Evolutionary conservation across 2,797 vertebrate species (phyloP), one percentile per base, ranked within the genome.

Genomic region (Arnoldichthys spilopterus): DNA sequence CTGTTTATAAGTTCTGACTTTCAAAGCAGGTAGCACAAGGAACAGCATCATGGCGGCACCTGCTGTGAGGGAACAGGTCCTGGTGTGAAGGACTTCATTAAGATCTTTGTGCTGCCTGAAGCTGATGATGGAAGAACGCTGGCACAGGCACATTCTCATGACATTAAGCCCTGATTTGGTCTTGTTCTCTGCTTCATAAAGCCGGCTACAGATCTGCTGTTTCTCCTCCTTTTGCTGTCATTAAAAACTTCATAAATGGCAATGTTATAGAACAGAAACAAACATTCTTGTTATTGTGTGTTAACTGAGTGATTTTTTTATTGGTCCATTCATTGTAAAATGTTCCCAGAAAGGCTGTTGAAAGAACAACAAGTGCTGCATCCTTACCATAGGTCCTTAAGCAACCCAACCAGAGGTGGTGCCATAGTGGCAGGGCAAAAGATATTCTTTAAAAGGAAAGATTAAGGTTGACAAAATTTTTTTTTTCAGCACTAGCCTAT

Each of bases 1-100:
- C 77, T 90, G 88, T 89, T 85, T 86, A 92, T 91, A 82, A 90
- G 84, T 80, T 88, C 59, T 22, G 81, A 87, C 85, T 90, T 78
- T 81, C 26, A 40, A 76, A 76, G 67, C 68, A 47, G 85, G 82
- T 86, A 85, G 81, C 40, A 74, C 15, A 37, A 45, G 72, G 73
- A 66, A 66, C 20, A 73, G 37, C 9, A 77, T 81, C 20, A 83
- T 82, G 77, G 85, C 83, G 85, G 81, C 86, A 85, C 81, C 82
- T 86, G 85, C 74, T 61, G 58, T 62, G 77, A 16, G 43, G 28
- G 58, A 72, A 81, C 69, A 84, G 79, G 78, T 72, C 0, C 70
- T n/a, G 59, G 82, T 13, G 12, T 82, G 81, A 20, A 13, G 58
- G 77, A 28, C 45, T 59, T 77, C 45, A 70, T 74, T 68, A 70